Evolutionary conservation across 2,113 vertebrate species (phyloP).

Genomic region (Urocynchramus pylzowi): DNA sequence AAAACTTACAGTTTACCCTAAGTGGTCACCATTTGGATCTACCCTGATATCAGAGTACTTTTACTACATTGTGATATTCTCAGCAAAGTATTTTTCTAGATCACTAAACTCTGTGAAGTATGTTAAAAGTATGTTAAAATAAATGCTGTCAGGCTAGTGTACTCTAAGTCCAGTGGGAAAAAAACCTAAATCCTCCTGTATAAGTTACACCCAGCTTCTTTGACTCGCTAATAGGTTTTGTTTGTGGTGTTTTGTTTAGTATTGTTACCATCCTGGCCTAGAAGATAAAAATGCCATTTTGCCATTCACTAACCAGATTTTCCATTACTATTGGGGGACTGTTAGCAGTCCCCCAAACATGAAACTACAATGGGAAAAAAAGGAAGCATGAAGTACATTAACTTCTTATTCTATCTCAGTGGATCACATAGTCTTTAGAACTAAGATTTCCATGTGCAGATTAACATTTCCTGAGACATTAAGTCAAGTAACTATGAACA

Average conservation of each 20-base stretch:
- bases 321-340: no score
- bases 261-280: neutral
- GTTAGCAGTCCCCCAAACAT: neutral
- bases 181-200: rapidly evolving
- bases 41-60: neutral
- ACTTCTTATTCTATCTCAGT: neutral
- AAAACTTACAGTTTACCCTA: neutral
- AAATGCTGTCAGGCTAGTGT: neutral
- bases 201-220: neutral
- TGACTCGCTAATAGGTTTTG: rapidly evolving
- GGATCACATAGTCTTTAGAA: slow-evolving; percentile 1
- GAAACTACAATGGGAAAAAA: neutral
- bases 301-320: neutral
- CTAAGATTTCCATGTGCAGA: slow-evolving; percentile 36
- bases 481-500: slow-evolving; percentile 64
- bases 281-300: neutral
- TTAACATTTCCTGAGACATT: slow-evolving; percentile 67
- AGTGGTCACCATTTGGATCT: neutral
- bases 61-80: neutral
- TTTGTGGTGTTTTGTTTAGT: neutral
- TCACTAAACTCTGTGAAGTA: neutral
- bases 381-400: neutral
- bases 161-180: neutral
- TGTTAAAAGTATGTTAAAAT: neutral
- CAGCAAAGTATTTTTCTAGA: neutral